Evolutionary conservation across 2,113 vertebrate genomes (phyloP), one percentile per base, ranked within the genome.

Genomic region (Pelmatolapia mariae): DNA sequence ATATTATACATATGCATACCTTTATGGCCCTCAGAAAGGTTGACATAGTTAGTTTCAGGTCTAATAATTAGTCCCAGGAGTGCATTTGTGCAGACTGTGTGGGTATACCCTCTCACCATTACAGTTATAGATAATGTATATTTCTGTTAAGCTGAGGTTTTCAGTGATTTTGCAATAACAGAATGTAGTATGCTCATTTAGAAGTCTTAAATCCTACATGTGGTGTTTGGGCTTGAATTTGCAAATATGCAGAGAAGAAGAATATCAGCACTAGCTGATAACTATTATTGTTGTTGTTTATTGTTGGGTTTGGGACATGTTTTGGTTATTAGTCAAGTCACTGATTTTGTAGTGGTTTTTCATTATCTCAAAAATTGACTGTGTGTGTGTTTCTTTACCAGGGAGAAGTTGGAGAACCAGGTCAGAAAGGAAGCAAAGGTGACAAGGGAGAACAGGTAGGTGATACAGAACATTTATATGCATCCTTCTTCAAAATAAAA

Each of bases 391-490:
- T 56, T 90, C 89, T 89, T 83, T 96, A 94, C 40, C 92, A 99
- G 98, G 98, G 98, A 95, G 98, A 99, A 96, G 98, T 98, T 78
- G 98, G 98, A 88, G 98, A 99, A 94, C 97, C 98, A 0, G 98
- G 98, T 71, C 98, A 99, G 92, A 99, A 99, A 94, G 98, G 98
- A 87, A 98, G 98, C 91, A 99, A 99, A 95, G 98, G 97, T 0
- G 98, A 98, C 96, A 99, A 99, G 91, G 98, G 98, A 93, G 98
- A 99, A 95, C 98, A 98, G 4, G 98, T 99, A 85, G 94, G 97
- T 61, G 66, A 40, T 63, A 0, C 56, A 38, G 45, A 45, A 4
- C 16, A 66, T 56, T 73, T 12, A 31, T 18, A 45, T 15, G 13
- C 6, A 33, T 31, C 22, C 38, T 56, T 31, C 71, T 47, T 76